phyloP scores from a whole-genome alignment of 2,888 invertebrate genomes.

The Drosophila cognata region DNA sequence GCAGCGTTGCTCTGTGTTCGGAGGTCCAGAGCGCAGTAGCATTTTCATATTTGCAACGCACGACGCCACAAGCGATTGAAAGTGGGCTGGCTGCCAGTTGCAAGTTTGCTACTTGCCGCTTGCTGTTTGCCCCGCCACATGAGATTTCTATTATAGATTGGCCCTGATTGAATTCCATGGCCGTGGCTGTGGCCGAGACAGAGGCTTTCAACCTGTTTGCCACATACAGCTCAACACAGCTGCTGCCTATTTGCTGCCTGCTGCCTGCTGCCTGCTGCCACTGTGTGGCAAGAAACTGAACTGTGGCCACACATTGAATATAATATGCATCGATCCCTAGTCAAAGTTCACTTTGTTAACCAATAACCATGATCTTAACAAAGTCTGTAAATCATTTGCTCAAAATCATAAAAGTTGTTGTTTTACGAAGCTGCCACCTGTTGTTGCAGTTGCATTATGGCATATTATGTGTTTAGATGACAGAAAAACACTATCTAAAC shows the following conservation, averaged over 20 bases:
- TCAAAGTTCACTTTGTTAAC: slow-evolving; percentile 25
- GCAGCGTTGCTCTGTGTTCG: slow-evolving; percentile 35
- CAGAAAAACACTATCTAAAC: neutral
- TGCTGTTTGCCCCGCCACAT: slow-evolving; percentile 68
- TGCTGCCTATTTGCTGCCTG: neutral
- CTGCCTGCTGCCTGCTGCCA: slow-evolving; percentile 38
- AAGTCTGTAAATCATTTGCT: neutral
- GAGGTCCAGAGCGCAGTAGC: slow-evolving; percentile 58
- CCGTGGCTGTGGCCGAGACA: slow-evolving; percentile 47
- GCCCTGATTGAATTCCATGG: slow-evolving; percentile 80
- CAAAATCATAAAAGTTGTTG: neutral
- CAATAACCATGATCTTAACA: slow-evolving; percentile 5
- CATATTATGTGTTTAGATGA: neutral
- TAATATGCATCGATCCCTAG: slow-evolving; percentile 15
- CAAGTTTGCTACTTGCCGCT: slow-evolving; percentile 48
- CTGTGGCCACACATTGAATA: slow-evolving; percentile 24
- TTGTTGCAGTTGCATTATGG: neutral
- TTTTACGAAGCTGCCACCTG: neutral
- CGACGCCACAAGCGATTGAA: slow-evolving; percentile 73
- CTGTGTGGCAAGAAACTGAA: slow-evolving; percentile 40
- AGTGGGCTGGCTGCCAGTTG: slow-evolving; percentile 72
- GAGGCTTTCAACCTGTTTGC: slow-evolving; percentile 59
- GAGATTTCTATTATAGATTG: slow-evolving; percentile 82
- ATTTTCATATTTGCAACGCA: slow-evolving; percentile 80
- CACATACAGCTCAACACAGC: slow-evolving; percentile 13